Base-by-base conservation (phyloP, 2,113 vertebrate genomes). In the Euleptes europaea region DNA sequence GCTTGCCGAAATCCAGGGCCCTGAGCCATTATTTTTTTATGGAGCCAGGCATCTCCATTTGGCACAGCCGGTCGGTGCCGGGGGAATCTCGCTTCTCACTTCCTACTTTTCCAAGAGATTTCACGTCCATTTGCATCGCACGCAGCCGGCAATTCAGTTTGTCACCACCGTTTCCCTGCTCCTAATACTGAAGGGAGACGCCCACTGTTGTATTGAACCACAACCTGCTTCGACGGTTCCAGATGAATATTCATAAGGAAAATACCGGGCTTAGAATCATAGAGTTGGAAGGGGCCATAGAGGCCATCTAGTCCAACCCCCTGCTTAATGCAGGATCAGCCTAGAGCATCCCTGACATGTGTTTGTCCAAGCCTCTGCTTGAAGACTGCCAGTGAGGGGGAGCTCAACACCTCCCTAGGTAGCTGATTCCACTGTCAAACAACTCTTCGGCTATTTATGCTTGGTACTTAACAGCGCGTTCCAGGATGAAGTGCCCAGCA, bases 121-220 rank as follows among this genome's bases (percentile, higher is more conserved):
- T 73, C 54, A 1, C 9, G 31, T 44, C 72, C 1, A 0, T 82
- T 67, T 1, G 0, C 2, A 0, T 8, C 35, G 78, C 1, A 78
- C 0, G 21, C 67, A 0, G 0, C 4, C 78, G 80, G 28, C 57
- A 51, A 51, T 0, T 0, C 1, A 0, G 40, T n/a, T 47, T 72
- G 17, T 84, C 6, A 0, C 66, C 3, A 0, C 80, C 35, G 75
- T 6, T n/a, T 79, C 73, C 57, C 40, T 9, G 5, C 38, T 28
- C 12, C 26, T 15, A 28, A 38, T 6, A 51, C 14, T 17, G 63
- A 74, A 0, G 1, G 3, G 69, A 89, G 33, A 12, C 54, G 69
- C 80, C 54, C 42, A 54, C 12, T 21, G 21, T 71, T 65, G 1
- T 28, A 21, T 35, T 60, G 44, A 78, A 51, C 79, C 63, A 80